Evolutionary conservation across 2,797 vertebrate genomes (phyloP).

Genomic region (Sebastes variabilis): DNA sequence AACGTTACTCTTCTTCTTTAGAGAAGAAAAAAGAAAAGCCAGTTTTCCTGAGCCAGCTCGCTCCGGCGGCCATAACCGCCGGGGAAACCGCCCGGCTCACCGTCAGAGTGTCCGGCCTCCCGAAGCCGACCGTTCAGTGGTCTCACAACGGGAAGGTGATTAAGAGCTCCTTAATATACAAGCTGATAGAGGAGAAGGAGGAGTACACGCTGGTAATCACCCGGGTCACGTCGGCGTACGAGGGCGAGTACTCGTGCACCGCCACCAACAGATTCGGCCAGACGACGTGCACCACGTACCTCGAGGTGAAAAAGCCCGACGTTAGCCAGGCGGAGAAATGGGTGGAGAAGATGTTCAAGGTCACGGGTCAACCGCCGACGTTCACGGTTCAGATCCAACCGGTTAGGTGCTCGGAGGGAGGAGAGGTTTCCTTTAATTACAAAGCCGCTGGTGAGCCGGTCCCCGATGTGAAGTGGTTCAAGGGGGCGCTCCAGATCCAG

Average conservation of each 20-base stretch:
- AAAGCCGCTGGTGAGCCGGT: conserved; percentile 79
- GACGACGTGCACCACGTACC: conserved; percentile 83
- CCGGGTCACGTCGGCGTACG: conserved; percentile 81
- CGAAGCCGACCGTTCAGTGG: conserved; percentile 91
- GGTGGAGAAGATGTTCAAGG: conserved; percentile 84
- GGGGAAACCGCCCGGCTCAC: conserved; percentile 88
- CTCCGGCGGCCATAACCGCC: conserved; percentile 75
- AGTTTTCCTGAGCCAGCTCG: conserved; percentile 86
- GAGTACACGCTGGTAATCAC: conserved; percentile 89
- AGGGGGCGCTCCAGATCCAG: conserved; percentile 81
- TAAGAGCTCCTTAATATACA: conserved; percentile 80
- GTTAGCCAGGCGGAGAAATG: conserved; percentile 77
- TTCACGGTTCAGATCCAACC: conserved; percentile 83
- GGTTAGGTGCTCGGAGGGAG: conserved; percentile 79
- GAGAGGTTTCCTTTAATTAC: conserved; percentile 84
- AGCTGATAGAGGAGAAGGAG: conserved; percentile 85
- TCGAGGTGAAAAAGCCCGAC: conserved; percentile 83
- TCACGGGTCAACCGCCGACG: conserved; percentile 80
- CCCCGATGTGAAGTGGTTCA: conserved; percentile 88
- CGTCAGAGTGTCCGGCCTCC: conserved; percentile 85
- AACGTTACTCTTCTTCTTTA: conserved; percentile 85
- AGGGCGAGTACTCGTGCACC: conserved; percentile 89
- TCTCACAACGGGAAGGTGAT: conserved; percentile 85
- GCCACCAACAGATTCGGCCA: conserved; percentile 88
- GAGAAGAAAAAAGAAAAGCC: conserved; percentile 88